Evolutionary conservation across 2,888 invertebrate genomes (phyloP).

Genomic region (Aleiodes testaceus): DNA sequence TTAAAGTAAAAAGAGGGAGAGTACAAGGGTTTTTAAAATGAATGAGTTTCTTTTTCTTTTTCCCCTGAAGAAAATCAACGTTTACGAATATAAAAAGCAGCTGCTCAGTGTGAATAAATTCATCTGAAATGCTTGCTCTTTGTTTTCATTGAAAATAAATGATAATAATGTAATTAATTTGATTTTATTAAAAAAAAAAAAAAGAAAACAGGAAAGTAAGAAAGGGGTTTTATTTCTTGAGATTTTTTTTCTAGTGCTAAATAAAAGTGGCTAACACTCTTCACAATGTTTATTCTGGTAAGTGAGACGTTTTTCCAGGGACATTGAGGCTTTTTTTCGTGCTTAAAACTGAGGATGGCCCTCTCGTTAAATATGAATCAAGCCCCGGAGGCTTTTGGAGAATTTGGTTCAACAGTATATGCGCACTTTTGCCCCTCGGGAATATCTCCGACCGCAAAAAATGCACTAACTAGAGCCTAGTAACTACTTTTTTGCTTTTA

Average conservation of each 20-base stretch:
- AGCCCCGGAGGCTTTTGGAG: conserved; percentile 17
- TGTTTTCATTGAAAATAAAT: no score
- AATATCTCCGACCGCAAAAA: conserved; percentile 1
- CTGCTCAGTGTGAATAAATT: no score
- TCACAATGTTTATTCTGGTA: conserved; percentile 9
- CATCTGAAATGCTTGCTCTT: no score
- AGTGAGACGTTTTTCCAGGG: conserved; percentile 14
- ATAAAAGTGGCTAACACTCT: conserved; percentile 16
- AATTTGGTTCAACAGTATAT: neutral
- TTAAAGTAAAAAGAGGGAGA: no score
- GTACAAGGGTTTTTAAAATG: no score
- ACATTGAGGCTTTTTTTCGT: conserved; percentile 8
- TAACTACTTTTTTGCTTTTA: no score
- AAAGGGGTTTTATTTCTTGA: neutral
- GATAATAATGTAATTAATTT: no score
- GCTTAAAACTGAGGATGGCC: conserved; percentile 3
- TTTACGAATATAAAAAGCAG: no score
- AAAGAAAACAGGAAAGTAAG: neutral
- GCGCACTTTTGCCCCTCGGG: conserved; percentile 10
- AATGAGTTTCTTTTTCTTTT: no score
- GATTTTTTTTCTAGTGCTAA: neutral
- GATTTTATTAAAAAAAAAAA: no score
- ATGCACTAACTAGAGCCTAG: conserved; percentile 29
- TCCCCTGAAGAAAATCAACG: no score
- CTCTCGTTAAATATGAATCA: conserved; percentile 37